Base-by-base conservation (phyloP, 1,140 invertebrate genomes). In the Meteorus sp. region DNA sequence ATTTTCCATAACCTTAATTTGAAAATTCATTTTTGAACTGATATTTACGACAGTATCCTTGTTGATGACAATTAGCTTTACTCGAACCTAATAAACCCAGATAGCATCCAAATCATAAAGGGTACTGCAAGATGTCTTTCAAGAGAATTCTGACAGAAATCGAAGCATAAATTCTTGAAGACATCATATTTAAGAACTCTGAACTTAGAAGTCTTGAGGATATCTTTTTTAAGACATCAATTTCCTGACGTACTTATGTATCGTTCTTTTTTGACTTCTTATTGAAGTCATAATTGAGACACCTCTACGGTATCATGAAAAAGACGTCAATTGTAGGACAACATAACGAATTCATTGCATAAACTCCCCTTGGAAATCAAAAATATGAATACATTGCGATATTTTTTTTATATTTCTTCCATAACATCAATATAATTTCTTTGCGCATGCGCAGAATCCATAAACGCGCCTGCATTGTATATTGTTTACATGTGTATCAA, bases 171-270 rank as follows among this genome's bases (percentile, higher is more conserved):
- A 19, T 45, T 45, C 43, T 6, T 45, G 20, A 25, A 45, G 17
- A 45, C 13, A 15, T 20, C 43, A 22, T 45, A 45, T 20, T 45
- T 45, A 45, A 45, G 43, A 45, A 45, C 43, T 45, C 43, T 3
- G 20, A 45, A 45, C 20, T 45, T 3, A 45, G 15, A 45, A 45
- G 13, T 45, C 13, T 25, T 45, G 1, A 17, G 11, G 43, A 45
- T 11, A 19, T 45, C 43, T 45, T 45, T 45, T 45, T 45, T 45
- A 45, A 45, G 43, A 45, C 43, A 45, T 45, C 23, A 11, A 2
- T 45, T 45, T 45, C 20, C 4, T 13, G 3, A 20, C 43, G 1
- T 20, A 11, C 15, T 22, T 45, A 45, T 17, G 43, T 45, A 45
- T 45, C 20, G 13, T 45, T 45, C 4, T 19, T 45, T 25, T 27